Base-by-base conservation (phyloP, 2,797 vertebrate genomes). In the Sandelia bainsii region DNA sequence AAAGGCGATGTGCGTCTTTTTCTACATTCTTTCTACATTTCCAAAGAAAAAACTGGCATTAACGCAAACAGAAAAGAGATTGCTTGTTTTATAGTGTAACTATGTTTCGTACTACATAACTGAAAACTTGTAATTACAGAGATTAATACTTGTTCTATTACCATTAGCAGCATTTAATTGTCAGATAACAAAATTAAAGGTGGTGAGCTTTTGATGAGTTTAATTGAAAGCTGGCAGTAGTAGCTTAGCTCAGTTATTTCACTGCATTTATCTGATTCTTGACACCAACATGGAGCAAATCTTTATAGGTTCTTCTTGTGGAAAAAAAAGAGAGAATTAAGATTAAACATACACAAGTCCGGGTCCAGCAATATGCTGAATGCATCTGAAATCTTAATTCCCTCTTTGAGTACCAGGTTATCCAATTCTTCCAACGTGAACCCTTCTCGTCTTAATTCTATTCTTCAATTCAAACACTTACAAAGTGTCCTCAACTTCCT, bases 331-430 rank as follows among this genome's bases (percentile, higher is more conserved):
- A 34, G 63, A 50, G 4, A 71, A 59, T 71, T 42, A 65, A 49
- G 3, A 34, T 49, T 51, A 13, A 13, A 62, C 20, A 2, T 5
- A 52, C 64, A 51, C n/a, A 48, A 53, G 57, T 79, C 62, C 61
- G 53, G 29, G 42, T 79, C 54, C 71, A 32, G 73, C 49, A 68
- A 34, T 46, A 27, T 0, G n/a, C n/a, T 49, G 34, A 57, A 25
- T 34, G 17, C 60, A 32, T 22, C 34, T 32, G 25, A 5, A 45
- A 16, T 40, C 19, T 46, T 53, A 54, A 61, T 11, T n/a, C 46
- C 63, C 70, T 52, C 69, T 56, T 59, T 79, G 46, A 85, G 52
- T 32, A 60, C 46, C 52, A 8, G n/a, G 56, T 54, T 2, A 74
- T 72, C 32, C 20, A 69, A 56, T 51, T 79, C 63, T 48, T 46